These are phyloP conservation scores for Machaerirhynchus nigripectus DNA, from an alignment of 2,113 vertebrate genomes.

Conservation along the genomic window DNA sequence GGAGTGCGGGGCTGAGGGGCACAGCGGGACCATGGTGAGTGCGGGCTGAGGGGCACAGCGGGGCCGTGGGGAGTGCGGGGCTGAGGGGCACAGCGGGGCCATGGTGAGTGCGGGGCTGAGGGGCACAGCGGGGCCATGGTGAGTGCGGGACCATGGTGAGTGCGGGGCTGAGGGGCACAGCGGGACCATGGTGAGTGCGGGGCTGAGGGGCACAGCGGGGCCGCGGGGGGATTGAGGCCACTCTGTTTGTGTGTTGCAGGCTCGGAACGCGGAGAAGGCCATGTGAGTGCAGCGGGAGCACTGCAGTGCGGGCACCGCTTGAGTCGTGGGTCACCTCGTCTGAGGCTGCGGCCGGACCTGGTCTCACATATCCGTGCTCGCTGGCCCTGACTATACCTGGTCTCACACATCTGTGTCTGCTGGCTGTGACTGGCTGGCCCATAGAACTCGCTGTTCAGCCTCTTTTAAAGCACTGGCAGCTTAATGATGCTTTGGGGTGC, in stretches of 20 bases:
- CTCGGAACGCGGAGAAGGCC: neutral
- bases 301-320: accelerated
- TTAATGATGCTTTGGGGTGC: accelerated
- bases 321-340: too few species aligned
- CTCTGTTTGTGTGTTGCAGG: neutral
- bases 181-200: too few species aligned
- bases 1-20: too few species aligned
- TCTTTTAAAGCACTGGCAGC: accelerated
- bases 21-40: too few species aligned
- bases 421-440: neutral
- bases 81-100: neutral
- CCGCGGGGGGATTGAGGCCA: neutral
- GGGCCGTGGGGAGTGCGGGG: neutral
- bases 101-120: neutral
- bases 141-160: too few species aligned
- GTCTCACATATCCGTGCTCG: accelerated
- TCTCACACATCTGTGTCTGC: neutral
- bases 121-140: neutral
- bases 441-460: accelerated
- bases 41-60: too few species aligned
- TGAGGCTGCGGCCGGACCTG: neutral
- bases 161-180: neutral
- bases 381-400: neutral
- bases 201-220: too few species aligned
- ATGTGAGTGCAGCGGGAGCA: neutral